Conservation (phyloP, 2,888 invertebrate genomes). For the Epinotia bilunana region DNA sequence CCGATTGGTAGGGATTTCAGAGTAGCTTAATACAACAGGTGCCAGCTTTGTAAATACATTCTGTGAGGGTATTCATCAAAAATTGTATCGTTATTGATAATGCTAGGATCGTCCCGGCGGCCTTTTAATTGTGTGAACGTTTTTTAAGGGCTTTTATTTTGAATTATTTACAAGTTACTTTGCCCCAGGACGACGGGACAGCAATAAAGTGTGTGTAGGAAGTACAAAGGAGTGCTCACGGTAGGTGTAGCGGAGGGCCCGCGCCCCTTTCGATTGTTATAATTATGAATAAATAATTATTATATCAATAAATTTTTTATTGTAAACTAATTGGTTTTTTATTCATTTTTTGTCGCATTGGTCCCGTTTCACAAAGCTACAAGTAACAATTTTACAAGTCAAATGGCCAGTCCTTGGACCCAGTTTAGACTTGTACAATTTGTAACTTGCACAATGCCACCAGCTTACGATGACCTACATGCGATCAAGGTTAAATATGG, state of each 20-base stretch:
- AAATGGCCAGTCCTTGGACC: too few relatives aligned
- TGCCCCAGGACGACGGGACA: conserved; percentile 41
- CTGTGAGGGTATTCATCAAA: conserved; percentile 14
- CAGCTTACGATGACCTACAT: too few relatives aligned
- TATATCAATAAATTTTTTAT: conserved; percentile 84
- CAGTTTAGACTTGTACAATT: too few relatives aligned
- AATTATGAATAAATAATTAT: conserved; percentile 78
- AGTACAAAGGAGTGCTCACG: conserved; percentile 65
- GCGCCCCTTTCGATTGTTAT: conserved; percentile 74
- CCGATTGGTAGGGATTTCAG: background rate
- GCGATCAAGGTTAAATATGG: too few relatives aligned
- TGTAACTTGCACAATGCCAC: too few relatives aligned
- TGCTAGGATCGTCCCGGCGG: conserved; percentile 5
- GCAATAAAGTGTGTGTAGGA: conserved; percentile 62
- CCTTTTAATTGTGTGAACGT: conserved; percentile 38
- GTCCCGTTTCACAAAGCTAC: too few relatives aligned
- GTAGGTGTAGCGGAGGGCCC: conserved; percentile 52
- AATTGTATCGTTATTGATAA: conserved; percentile 17
- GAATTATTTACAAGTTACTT: conserved; percentile 50
- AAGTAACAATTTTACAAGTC: too few relatives aligned
- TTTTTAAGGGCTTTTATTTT: conserved; percentile 58
- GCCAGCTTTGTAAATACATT: conserved; percentile 11
- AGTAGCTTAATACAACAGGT: conserved; percentile 4
- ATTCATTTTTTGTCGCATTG: background rate
- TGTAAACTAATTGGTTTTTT: conserved; percentile 61